Evolutionary conservation across 2,113 vertebrate genomes (phyloP), one percentile per base, ranked within the genome.

Genomic region (Sisor rabdophorus): DNA sequence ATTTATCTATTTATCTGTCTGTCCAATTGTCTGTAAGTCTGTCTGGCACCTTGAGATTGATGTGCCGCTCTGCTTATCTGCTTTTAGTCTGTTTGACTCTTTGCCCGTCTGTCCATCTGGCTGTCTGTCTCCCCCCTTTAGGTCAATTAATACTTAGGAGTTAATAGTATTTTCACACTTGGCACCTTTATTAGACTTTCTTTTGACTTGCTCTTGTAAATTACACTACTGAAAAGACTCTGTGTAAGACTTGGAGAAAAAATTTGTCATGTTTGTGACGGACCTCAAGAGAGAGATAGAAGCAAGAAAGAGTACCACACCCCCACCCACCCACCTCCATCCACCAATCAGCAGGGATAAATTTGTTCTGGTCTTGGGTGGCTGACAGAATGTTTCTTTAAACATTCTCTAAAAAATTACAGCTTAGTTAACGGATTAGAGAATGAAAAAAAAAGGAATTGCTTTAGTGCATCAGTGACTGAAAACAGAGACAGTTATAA

Each of bases 401-500:
- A 6, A 3, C 6, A 36, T 2, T 24, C n/a, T 13, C 47, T 2
- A 15, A 22, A 4, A 22, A 44, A 15, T 24, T 22, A 44, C 32
- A 47, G 36, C 20, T 65, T 22, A 22, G 32, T 44, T 44, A 64
- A 44, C 32, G 22, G 15, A 40, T 36, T 20, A 2, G 16, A 7
- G 47, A 19, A 24, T 24, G 16, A 65, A 47, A 44, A 2, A 1
- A 6, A 17, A 15, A 2, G 1, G 24, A 28, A 69, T 69, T 69
- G 4, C 26, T 19, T 7, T 44, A 67, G 47, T 68, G 17, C 16
- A 67, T 76, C 11, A 19, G 24, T 28, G 36, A n/a, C 30, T 67
- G 52, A 36, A 55, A 70, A 11, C 47, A 19, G 2, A 36, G 60
- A 36, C 15, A 58, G 52, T 50, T 68, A 73, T 28, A 71, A 78